Conservation (phyloP, 92 coral and sea anemone genomes). For the Porites evermanni region DNA sequence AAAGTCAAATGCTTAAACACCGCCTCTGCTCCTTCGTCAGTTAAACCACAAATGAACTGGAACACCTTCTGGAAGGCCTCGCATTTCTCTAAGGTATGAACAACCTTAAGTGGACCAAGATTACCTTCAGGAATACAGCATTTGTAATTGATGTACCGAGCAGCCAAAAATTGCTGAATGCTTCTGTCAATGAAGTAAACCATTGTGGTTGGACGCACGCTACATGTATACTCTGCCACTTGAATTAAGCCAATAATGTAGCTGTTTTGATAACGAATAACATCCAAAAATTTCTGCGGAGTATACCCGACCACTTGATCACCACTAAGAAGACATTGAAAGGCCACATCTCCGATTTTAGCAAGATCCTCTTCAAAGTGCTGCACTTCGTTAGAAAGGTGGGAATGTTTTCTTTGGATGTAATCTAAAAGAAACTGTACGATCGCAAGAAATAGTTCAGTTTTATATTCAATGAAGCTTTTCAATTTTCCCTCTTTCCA, state of each 20-base stretch:
- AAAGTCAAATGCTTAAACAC: not conserved
- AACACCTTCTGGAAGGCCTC: slow-evolving; percentile 1
- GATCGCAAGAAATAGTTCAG: slow-evolving; percentile 19
- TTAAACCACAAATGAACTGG: slow-evolving; percentile 15
- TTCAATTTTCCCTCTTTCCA: slow-evolving; percentile 16
- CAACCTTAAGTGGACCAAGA: not conserved
- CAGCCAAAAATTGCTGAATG: slow-evolving; percentile 34
- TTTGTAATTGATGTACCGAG: slow-evolving; percentile 17
- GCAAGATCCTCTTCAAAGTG: slow-evolving; percentile 3
- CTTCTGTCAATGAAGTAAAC: slow-evolving; percentile 34
- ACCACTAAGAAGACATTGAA: not conserved
- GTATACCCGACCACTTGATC: slow-evolving; percentile 15
- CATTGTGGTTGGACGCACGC: not conserved
- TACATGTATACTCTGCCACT: not conserved
- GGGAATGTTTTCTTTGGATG: not conserved
- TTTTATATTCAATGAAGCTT: not conserved
- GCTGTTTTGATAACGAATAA: not conserved
- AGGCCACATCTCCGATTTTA: slow-evolving; percentile 31
- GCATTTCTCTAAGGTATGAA: slow-evolving; percentile 1
- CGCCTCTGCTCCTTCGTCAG: not conserved
- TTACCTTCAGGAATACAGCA: not conserved
- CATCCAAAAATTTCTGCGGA: not conserved
- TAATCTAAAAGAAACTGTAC: slow-evolving; percentile 22
- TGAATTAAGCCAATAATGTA: slow-evolving; percentile 17
- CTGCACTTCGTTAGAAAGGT: not conserved